phyloP scores from a whole-genome alignment of 2,113 vertebrate genomes.

The Pica pica region DNA sequence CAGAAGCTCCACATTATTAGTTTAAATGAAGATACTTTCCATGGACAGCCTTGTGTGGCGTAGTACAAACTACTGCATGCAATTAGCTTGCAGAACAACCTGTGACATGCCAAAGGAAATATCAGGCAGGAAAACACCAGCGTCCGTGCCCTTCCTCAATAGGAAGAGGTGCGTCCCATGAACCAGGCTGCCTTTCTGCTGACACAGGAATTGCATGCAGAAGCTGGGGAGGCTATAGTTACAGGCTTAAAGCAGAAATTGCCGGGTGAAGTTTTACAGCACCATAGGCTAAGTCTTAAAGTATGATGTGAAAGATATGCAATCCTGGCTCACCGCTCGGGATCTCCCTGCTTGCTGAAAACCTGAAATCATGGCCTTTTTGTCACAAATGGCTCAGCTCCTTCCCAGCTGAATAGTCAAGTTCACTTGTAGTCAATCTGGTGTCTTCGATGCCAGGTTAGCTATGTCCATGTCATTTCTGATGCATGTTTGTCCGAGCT shows the following conservation, averaged over 20 bases:
- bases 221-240: background rate
- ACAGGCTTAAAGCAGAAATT: no score
- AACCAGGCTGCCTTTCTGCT: background rate
- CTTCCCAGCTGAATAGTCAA: background rate
- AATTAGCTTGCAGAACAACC: background rate
- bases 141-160: fast-evolving
- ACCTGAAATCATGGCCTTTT: background rate
- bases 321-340: background rate
- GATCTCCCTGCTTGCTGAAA: background rate
- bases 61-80: background rate
- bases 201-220: background rate
- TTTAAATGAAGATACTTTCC: constrained; percentile 40
- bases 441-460: background rate
- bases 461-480: background rate
- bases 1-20: background rate
- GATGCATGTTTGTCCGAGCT: background rate
- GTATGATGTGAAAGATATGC: no score
- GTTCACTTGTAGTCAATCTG: background rate
- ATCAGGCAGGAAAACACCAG: background rate
- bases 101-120: background rate
- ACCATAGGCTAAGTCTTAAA: no score
- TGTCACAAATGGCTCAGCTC: background rate
- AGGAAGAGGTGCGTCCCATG: background rate
- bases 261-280: no score
- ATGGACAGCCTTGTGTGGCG: background rate